These are phyloP conservation scores for Noctua janthe DNA, from an alignment of 2,888 invertebrate species.

Conservation along the genomic window DNA sequence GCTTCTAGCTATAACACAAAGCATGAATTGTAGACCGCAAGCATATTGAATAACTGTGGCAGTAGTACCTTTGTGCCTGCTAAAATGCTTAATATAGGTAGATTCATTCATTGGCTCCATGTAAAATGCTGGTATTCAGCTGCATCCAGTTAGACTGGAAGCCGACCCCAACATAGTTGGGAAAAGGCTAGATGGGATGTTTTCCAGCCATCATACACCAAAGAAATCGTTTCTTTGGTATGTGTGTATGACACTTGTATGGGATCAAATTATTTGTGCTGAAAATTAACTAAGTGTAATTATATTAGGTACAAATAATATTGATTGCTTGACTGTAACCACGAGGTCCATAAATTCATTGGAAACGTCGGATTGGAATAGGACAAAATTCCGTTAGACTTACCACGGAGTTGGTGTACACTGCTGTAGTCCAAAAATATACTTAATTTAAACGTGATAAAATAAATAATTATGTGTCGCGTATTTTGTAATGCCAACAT, in stretches of 20 bases:
- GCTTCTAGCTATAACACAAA: neutral
- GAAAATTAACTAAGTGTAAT: neutral
- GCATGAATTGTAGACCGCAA: neutral
- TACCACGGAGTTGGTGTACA: conserved; percentile 42
- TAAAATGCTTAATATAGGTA: too few relatives aligned
- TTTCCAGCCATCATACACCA: neutral
- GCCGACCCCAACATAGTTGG: too few relatives aligned
- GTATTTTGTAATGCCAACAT: neutral
- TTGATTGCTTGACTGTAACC: conserved; percentile 36
- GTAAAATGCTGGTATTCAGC: too few relatives aligned
- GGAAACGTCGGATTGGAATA: conserved; percentile 48
- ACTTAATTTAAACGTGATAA: neutral
- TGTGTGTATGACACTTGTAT: too few relatives aligned
- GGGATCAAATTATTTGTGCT: neutral
- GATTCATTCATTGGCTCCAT: too few relatives aligned
- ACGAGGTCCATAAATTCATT: conserved; percentile 61
- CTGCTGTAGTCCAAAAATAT: neutral
- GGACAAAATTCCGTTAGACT: conserved; percentile 66
- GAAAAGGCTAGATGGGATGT: too few relatives aligned
- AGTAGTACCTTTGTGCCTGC: neutral
- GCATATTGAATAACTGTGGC: neutral
- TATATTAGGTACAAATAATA: conserved; percentile 23
- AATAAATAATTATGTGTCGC: neutral
- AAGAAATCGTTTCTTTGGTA: too few relatives aligned
- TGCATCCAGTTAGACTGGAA: too few relatives aligned